Percentiles rank a stretch among this genome's conserved stretches.
Conservation (phyloP, 2,113 vertebrate genomes). For the Psephotus haematonotus region DNA sequence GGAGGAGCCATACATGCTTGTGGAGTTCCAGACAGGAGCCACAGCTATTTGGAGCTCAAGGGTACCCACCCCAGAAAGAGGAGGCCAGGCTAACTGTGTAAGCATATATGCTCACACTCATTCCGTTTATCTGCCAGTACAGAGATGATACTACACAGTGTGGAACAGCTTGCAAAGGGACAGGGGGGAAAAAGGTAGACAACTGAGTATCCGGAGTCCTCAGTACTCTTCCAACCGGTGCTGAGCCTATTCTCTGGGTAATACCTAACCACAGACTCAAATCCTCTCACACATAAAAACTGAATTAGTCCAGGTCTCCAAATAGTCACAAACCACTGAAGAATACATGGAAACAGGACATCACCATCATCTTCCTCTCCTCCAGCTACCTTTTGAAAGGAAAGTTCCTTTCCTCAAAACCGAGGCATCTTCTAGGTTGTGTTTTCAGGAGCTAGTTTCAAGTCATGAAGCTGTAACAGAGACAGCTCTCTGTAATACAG, state of each 20-base stretch:
- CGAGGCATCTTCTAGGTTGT: background rate
- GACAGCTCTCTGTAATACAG: background rate
- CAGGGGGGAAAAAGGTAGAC: background rate
- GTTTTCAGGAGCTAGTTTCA: background rate
- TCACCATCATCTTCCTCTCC: background rate
- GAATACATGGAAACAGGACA: background rate
- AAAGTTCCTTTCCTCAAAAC: background rate
- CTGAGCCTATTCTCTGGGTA: background rate
- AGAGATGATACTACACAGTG: background rate
- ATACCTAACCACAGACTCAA: background rate
- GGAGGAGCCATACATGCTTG: background rate
- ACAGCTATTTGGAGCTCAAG: background rate
- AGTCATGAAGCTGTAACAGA: background rate
- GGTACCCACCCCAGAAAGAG: background rate
- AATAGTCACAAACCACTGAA: background rate
- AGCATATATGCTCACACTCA: background rate
- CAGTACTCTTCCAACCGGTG: background rate
- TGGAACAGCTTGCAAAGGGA: background rate
- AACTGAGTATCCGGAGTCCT: background rate
- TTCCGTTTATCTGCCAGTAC: background rate
- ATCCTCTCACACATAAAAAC: background rate
- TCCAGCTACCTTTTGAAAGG: background rate
- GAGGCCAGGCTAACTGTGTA: background rate
- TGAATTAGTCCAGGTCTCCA: background rate
- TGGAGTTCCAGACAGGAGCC: background rate